These are phyloP conservation scores for Dromius quadrimaculatus DNA, from an alignment of 2,888 invertebrate genomes.

Conservation along the genomic window DNA sequence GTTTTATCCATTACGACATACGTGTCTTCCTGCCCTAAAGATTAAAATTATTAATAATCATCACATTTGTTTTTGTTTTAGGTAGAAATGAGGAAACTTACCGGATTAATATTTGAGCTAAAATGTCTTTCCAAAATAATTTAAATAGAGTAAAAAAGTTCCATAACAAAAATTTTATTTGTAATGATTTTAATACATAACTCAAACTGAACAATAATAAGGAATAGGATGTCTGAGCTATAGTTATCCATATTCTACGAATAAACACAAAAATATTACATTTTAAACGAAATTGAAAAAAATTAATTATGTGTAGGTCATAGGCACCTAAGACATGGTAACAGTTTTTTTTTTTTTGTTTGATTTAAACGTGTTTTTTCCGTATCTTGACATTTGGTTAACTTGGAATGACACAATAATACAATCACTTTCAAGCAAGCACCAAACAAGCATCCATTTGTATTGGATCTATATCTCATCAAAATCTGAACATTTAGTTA, in stretches of 20 bases:
- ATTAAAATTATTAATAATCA: conserved; percentile 40
- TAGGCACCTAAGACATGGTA: conserved; percentile 64
- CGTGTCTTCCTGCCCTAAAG: conserved; percentile 31
- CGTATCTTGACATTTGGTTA: conserved; percentile 44
- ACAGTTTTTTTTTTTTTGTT: conserved; percentile 58
- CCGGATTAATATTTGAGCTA: conserved; percentile 14
- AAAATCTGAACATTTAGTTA: conserved; percentile 27
- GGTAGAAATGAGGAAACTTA: conserved; percentile 25
- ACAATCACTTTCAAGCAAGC: conserved; percentile 43
- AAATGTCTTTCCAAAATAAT: too few relatives aligned
- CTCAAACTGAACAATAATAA: conserved; percentile 34
- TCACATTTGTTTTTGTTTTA: neutral
- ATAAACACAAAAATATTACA: conserved; percentile 61
- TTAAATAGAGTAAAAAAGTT: conserved; percentile 28
- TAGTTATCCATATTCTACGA: conserved; percentile 36
- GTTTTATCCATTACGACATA: conserved; percentile 45
- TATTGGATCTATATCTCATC: conserved; percentile 27
- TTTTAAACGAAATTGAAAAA: conserved; percentile 56
- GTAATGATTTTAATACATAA: conserved; percentile 39
- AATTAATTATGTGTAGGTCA: conserved; percentile 56
- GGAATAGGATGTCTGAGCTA: conserved; percentile 47
- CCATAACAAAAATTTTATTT: conserved; percentile 40
- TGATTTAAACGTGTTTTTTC: conserved; percentile 32
- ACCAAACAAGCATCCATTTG: conserved; percentile 24
- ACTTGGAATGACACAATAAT: conserved; percentile 53